phyloP scores from a whole-genome alignment of 2,113 vertebrate species.

The Procavia capensis region DNA sequence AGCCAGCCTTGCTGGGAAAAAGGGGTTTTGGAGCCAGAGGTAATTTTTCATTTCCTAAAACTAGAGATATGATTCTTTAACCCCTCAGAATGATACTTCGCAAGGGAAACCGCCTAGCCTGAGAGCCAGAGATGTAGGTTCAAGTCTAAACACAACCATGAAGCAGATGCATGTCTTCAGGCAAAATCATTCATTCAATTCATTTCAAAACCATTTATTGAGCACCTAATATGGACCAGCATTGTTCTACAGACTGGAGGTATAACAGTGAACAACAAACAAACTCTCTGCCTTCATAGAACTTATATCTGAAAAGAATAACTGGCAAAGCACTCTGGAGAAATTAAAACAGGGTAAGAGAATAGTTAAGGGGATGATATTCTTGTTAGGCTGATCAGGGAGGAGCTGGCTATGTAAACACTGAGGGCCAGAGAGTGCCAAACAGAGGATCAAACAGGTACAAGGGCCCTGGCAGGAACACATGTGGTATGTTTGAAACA shows the following conservation, averaged over 20 bases:
- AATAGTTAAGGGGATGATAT: not conserved
- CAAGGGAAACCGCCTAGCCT: not conserved
- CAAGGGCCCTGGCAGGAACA: not conserved
- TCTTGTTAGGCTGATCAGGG: not conserved
- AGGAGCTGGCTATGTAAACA: not conserved
- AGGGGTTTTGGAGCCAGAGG: not conserved
- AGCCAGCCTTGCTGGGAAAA: not conserved
- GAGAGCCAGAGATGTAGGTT: not conserved
- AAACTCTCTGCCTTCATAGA: not conserved
- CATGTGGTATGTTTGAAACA: not conserved
- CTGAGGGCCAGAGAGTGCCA: not conserved
- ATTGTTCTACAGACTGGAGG: not conserved
- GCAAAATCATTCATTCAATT: not conserved
- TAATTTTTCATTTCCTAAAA: not conserved
- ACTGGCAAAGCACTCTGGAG: not conserved
- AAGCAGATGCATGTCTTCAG: not conserved
- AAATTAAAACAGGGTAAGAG: not conserved
- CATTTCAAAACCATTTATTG: not conserved
- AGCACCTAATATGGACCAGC: not conserved
- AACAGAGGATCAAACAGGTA: not conserved
- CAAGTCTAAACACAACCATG: not conserved
- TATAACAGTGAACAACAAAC: not conserved
- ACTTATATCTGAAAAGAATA: not conserved
- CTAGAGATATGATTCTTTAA: not conserved
- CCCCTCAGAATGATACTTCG: not conserved